phyloP scores from a whole-genome alignment of 2,797 vertebrate genomes.

The Falco berigora region DNA sequence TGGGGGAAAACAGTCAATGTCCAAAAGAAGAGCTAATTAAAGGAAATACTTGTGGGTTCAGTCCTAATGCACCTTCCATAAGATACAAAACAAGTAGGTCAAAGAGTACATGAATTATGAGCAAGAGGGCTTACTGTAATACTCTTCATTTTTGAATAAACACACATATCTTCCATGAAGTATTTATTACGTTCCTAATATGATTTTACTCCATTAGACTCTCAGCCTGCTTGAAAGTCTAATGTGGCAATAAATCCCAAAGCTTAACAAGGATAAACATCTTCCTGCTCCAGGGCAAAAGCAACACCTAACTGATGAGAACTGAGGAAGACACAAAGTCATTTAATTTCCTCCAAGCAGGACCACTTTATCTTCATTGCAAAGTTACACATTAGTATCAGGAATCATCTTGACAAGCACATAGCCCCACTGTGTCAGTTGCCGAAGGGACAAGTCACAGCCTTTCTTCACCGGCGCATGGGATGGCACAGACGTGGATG shows the following conservation, averaged over 20 bases:
- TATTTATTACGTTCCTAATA: not conserved
- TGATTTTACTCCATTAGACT: not conserved
- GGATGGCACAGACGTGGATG: rapidly evolving
- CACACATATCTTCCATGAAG: not conserved
- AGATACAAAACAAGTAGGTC: not conserved
- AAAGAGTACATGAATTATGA: not conserved
- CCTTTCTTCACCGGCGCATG: not conserved
- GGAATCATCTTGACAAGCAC: not conserved
- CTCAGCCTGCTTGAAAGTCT: not conserved
- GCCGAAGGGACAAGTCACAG: not conserved
- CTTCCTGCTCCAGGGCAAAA: not conserved
- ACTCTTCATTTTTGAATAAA: not conserved
- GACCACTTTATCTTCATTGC: not conserved
- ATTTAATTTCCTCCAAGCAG: not conserved
- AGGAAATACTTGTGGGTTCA: not conserved
- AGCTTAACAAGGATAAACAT: not conserved
- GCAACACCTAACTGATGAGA: not conserved
- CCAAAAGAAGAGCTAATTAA: not conserved
- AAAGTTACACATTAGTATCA: not conserved
- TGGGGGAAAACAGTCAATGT: not conserved
- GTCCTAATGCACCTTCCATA: not conserved
- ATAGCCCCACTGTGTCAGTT: rapidly evolving
- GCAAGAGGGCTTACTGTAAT: not conserved
- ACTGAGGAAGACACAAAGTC: not conserved
- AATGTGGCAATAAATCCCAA: not conserved